phyloP scores from a whole-genome alignment of 2,797 vertebrate genomes.

The Cottoperca gobio region DNA sequence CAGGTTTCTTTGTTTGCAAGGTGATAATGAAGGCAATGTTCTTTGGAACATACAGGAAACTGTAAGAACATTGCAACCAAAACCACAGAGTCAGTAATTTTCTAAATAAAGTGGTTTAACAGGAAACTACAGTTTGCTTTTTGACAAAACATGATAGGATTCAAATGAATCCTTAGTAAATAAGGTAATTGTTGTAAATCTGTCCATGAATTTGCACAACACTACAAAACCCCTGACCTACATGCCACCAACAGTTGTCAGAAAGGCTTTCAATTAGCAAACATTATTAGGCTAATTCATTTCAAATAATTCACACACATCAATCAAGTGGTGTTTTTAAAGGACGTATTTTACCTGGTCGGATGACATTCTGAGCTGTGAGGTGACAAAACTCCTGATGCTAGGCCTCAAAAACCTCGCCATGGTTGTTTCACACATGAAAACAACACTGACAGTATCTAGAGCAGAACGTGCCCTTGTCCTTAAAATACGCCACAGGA shows the following conservation, averaged over 20 bases:
- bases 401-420: constrained; percentile 78
- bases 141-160: neutral
- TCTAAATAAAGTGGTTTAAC: neutral
- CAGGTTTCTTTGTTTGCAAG: constrained; percentile 7
- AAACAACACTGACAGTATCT: constrained; percentile 18
- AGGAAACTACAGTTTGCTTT: neutral
- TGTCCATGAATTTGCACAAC: neutral
- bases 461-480: constrained; percentile 65
- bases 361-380: constrained; percentile 81
- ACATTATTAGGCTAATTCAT: neutral
- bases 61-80: constrained; percentile 5
- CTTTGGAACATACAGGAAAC: constrained; percentile 42
- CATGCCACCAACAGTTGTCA: neutral
- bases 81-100: constrained; percentile 13
- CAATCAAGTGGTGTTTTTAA: neutral
- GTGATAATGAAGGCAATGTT: constrained; percentile 4
- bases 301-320: neutral
- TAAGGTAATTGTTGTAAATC: neutral
- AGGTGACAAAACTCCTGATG: constrained; percentile 72
- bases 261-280: neutral
- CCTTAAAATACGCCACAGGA: constrained; percentile 53
- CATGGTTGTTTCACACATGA: constrained; percentile 56
- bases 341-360: constrained; percentile 74
- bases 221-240: neutral
- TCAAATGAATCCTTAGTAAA: neutral